Evolutionary conservation across 2,888 invertebrate genomes (phyloP), one percentile per base, ranked within the genome.

Genomic region (Ectobius pallidus): DNA sequence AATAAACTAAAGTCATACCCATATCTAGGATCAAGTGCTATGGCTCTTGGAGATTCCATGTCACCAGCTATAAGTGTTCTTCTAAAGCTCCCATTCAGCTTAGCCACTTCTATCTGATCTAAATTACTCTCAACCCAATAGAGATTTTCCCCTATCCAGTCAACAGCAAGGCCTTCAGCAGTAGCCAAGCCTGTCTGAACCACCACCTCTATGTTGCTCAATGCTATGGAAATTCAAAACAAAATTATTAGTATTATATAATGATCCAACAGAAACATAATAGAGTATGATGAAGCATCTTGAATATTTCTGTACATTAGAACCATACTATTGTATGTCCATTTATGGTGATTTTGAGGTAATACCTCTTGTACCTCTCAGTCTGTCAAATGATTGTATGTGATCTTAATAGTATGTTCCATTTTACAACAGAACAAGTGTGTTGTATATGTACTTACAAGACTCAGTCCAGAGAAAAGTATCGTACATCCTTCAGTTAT

Each of bases 41-140:
- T 89, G 25, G 94, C 94, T 70, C 95, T 85, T 2, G 95, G 94
- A 77, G 91, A 92, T 80, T 92, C 92, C 91, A 95, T 93, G 79
- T 91, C 91, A 1, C 92, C 92, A 11, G 92, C 91, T 44, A 95
- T 86, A 11, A 95, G 84, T 3, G 94, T 94, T 75, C 93, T 87
- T 7, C 95, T 85, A 81, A 88, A 91, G 77, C 88, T 88, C 1
- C 95, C 95, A 83, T 91, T 90, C 62, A 92, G 81, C 76, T 88
- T 87, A 25, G 91, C 89, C 55, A 94, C 94, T 86, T 94, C 94
- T 73, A 94, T 93, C 83, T 94, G 94, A 80, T 92, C 92, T 77
- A 94, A 83, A 79, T 91, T 91, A 81, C 92, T 91, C 82, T 94
- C 94, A 20, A 94, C 93, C 95, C 95, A 95, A 84, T 95, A 95